Conservation (phyloP, 2,797 vertebrate species). For the Cyclopterus lumpus region DNA sequence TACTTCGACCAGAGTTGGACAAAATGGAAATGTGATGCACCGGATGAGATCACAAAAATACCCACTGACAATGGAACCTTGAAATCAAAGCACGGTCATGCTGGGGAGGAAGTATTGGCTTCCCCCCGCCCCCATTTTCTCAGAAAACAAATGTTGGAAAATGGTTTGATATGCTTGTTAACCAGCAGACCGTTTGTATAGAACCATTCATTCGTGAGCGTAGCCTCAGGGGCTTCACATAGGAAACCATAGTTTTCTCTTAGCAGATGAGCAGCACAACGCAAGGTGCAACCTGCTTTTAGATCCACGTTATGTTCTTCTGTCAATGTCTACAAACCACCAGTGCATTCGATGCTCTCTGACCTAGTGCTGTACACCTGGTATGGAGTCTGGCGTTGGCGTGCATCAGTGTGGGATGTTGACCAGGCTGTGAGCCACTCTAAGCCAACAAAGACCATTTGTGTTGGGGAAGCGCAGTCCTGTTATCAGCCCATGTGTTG, state of each 20-base stretch:
- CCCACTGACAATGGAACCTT: background rate
- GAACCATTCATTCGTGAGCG: background rate
- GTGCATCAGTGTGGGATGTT: background rate
- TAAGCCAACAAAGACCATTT: conserved; percentile 24
- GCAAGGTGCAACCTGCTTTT: background rate
- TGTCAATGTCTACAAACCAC: background rate
- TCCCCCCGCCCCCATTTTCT: background rate
- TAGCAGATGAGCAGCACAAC: background rate
- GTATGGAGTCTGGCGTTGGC: background rate
- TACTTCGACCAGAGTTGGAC: background rate
- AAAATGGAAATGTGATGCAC: no score
- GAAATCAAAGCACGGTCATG: background rate
- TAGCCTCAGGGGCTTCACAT: background rate
- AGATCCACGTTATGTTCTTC: background rate
- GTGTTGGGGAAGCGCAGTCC: conserved; percentile 19
- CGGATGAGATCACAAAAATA: no score
- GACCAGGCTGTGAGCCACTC: conserved; percentile 11
- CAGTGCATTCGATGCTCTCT: background rate
- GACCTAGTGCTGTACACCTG: background rate
- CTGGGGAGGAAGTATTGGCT: background rate
- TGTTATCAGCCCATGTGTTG: conserved; percentile 44
- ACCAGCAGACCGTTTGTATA: background rate
- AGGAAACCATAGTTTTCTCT: background rate
- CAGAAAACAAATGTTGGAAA: background rate
- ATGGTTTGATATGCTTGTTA: background rate